Percentiles rank a stretch among this genome's conserved stretches.
Conservation (phyloP, 2,797 vertebrate genomes). For the Hypotaenidia philippensis region DNA sequence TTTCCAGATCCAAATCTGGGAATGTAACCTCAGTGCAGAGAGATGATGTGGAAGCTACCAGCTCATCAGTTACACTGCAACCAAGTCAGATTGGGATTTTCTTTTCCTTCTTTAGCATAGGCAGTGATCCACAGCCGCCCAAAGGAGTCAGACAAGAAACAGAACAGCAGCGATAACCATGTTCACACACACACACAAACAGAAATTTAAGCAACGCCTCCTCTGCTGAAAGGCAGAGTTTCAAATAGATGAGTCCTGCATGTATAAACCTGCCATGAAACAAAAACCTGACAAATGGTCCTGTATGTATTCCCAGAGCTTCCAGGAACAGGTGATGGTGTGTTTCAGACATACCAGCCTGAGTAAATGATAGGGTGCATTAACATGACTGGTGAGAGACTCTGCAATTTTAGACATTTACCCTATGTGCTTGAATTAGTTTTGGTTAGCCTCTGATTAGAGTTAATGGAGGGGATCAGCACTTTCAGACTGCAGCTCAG, state of each 20-base stretch:
- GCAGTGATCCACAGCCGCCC: neutral
- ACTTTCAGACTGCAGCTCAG: neutral
- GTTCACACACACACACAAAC: neutral
- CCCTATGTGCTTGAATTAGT: neutral
- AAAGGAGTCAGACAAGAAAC: neutral
- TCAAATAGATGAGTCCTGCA: neutral
- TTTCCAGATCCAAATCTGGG: neutral
- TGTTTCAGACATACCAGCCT: neutral
- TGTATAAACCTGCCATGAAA: neutral
- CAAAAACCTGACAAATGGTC: neutral
- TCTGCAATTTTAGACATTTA: neutral
- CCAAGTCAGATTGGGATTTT: neutral
- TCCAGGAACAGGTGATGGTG: neutral
- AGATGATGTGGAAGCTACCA: neutral
- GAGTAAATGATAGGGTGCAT: neutral
- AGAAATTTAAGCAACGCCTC: neutral
- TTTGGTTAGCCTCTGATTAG: neutral
- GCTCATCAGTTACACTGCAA: neutral
- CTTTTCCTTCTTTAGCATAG: neutral
- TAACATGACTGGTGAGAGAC: neutral
- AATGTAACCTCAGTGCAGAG: neutral
- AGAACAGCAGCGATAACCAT: neutral
- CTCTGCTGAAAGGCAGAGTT: neutral
- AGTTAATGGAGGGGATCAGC: neutral
- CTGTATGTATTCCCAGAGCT: neutral